Evolutionary conservation across 2,888 invertebrate genomes (phyloP).

Genomic region (Nasonia oneida): DNA sequence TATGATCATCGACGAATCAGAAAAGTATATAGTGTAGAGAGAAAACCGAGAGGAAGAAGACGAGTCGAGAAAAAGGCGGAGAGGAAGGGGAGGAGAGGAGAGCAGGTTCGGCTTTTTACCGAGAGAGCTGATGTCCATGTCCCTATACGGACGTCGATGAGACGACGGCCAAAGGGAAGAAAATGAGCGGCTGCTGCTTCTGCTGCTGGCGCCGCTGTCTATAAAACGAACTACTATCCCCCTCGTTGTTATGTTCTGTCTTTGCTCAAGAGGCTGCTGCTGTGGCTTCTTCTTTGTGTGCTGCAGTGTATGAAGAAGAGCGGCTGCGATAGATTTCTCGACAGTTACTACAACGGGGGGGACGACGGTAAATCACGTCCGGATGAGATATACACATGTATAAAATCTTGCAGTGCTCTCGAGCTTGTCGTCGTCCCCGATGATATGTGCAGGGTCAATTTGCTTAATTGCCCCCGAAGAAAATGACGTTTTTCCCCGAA

Average conservation of each 20-base stretch:
- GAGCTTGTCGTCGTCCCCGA: background rate
- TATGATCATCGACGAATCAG: constrained; percentile 22
- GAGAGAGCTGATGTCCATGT: constrained; percentile 17
- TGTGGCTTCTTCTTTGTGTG: background rate
- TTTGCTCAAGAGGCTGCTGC: background rate
- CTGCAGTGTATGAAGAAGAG: background rate
- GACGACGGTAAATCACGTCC: constrained; percentile 10
- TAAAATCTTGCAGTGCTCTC: background rate
- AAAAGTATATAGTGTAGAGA: constrained; percentile 1
- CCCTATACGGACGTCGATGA: constrained; percentile 37
- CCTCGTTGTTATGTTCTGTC: constrained; percentile 1
- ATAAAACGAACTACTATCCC: constrained; percentile 32
- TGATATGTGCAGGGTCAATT: constrained; percentile 5
- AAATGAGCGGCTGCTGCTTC: background rate
- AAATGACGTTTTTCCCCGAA: background rate
- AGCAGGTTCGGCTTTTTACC: constrained; percentile 42
- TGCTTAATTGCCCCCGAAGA: background rate
- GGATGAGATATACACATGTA: background rate
- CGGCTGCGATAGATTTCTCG: constrained; percentile 14
- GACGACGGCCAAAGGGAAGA: constrained; percentile 22
- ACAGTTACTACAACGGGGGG: background rate
- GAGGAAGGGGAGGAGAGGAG: background rate
- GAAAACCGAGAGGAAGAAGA: constrained; percentile 3
- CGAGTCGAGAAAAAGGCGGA: background rate
- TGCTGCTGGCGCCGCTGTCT: constrained; percentile 21